These are phyloP conservation scores for Lamprotornis superbus DNA, from an alignment of 2,113 vertebrate genomes.

Conservation along the genomic window DNA sequence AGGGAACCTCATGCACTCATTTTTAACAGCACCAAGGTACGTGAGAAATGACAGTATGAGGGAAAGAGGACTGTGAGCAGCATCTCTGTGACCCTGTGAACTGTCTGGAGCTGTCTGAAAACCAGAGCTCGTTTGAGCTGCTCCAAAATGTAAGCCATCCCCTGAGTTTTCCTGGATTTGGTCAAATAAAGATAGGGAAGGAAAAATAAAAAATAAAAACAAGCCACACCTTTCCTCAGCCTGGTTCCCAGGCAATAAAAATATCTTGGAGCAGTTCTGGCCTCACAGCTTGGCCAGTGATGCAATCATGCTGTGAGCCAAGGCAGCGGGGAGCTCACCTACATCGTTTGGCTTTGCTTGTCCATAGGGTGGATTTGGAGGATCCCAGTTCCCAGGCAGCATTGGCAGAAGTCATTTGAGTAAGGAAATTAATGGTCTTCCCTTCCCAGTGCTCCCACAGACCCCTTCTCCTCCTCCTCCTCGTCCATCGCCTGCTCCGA, in stretches of 20 bases:
- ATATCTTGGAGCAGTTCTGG: background rate
- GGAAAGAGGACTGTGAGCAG: background rate
- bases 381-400: background rate
- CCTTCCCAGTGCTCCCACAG: background rate
- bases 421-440: background rate
- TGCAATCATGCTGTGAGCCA: background rate
- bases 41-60: background rate
- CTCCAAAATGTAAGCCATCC: background rate
- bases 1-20: background rate
- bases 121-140: fast-evolving
- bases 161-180: background rate
- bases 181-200: background rate
- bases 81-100: background rate
- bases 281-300: background rate
- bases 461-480: background rate
- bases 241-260: conserved; percentile 24
- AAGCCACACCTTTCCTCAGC: conserved; percentile 8
- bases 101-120: background rate
- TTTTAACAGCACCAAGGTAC: fast-evolving
- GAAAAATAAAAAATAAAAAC: background rate
- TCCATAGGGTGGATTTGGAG: background rate
- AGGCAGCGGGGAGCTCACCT: background rate
- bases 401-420: background rate
- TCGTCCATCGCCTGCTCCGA: fast-evolving
- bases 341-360: background rate